Percentiles rank a stretch among this genome's conserved stretches.
These are phyloP conservation scores for Vesta saturnalis DNA, from an alignment of 2,888 invertebrate genomes.

Conservation along the genomic window DNA sequence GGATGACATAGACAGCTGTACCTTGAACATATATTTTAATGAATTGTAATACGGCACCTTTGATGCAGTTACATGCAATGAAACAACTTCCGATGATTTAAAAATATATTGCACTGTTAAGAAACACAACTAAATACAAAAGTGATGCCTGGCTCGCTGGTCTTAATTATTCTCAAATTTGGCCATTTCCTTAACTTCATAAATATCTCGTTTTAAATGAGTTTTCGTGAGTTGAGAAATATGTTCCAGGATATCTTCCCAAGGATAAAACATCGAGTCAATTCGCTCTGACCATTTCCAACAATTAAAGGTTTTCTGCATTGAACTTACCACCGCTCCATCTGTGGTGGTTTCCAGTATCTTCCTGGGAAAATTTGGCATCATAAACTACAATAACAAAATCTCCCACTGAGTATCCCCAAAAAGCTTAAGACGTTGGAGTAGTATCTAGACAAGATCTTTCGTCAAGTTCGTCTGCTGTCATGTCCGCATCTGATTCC, in stretches of 20 bases:
- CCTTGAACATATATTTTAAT: too few species aligned
- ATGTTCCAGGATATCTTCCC: not conserved
- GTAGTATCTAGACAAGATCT: not conserved
- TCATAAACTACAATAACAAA: not conserved
- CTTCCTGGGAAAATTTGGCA: conserved; percentile 2
- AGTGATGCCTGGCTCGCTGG: not conserved
- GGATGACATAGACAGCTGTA: too few species aligned
- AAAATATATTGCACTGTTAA: not conserved
- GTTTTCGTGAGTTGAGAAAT: not conserved
- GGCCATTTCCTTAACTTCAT: not conserved
- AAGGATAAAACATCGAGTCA: conserved; percentile 13
- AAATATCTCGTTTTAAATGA: not conserved
- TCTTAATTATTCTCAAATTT: not conserved
- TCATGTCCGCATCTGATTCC: not conserved
- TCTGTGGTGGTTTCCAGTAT: not conserved
- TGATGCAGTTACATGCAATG: not conserved
- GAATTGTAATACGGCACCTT: not conserved
- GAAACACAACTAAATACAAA: not conserved
- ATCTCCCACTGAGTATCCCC: too few species aligned
- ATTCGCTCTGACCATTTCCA: conserved; percentile 19
- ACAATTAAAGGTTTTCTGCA: conserved; percentile 5
- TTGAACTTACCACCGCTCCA: conserved; percentile 20
- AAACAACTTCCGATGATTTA: not conserved
- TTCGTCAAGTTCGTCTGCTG: not conserved
- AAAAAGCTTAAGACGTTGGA: not conserved